Percentiles rank a stretch among this genome's conserved stretches.
These are phyloP conservation scores for Pachypanchax playfairii DNA, from an alignment of 2,113 vertebrate species.

Conservation along the genomic window DNA sequence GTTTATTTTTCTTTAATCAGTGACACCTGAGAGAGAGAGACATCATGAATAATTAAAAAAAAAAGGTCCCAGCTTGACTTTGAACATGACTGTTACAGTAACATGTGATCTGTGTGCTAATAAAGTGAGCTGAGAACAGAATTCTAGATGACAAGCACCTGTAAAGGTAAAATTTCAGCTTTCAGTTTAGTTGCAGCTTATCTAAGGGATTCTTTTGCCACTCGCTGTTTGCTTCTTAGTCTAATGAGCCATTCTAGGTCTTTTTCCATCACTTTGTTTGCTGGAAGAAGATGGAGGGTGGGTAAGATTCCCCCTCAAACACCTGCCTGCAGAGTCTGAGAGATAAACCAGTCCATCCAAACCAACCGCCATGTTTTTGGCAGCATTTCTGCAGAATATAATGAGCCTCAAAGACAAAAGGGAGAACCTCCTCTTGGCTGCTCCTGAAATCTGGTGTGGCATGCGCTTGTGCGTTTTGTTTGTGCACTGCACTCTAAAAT, in stretches of 20 bases:
- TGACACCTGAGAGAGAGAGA: conserved; percentile 2
- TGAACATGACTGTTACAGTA: conserved; percentile 11
- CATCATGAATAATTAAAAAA: neutral
- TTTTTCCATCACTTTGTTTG: conserved; percentile 45
- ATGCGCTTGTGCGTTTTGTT: neutral
- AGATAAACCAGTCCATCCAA: conserved; percentile 31
- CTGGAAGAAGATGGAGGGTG: conserved; percentile 32
- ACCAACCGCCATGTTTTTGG: conserved; percentile 31
- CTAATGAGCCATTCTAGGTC: conserved; percentile 9
- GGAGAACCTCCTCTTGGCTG: conserved; percentile 22
- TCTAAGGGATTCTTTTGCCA: neutral
- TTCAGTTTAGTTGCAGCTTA: neutral
- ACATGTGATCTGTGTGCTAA: conserved; percentile 16
- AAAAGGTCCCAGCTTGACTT: conserved; percentile 3
- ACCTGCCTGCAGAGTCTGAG: conserved; percentile 45
- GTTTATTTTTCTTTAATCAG: neutral
- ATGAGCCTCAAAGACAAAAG: conserved; percentile 47
- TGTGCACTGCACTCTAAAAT: conserved; percentile 21
- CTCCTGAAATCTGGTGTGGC: conserved; percentile 3
- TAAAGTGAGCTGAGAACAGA: neutral
- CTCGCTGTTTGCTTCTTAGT: conserved; percentile 29
- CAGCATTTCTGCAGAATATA: conserved; percentile 30
- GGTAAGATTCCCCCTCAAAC: conserved; percentile 33
- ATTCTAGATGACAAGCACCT: neutral
- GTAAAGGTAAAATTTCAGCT: conserved; percentile 2